Percentiles rank a stretch among this genome's conserved stretches.
Conservation (phyloP, 2,888 invertebrate genomes). For the Electrophaes corylata region DNA sequence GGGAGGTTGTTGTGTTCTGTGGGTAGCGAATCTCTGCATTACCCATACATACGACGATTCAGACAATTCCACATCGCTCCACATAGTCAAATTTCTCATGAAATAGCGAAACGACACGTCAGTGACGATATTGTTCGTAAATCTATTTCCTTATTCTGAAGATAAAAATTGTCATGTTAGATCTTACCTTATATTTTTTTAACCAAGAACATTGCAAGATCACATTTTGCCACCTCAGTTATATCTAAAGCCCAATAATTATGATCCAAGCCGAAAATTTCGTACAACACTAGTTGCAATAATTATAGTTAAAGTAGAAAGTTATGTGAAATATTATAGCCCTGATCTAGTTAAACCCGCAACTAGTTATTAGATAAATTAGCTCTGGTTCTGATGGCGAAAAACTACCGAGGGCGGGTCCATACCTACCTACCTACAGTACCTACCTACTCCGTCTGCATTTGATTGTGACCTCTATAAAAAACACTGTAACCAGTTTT, state of each 20-base stretch:
- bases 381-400: conserved; percentile 29
- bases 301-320: conserved; percentile 45
- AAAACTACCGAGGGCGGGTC: conserved; percentile 32
- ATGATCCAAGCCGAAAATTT: not conserved
- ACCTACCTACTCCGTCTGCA: not conserved
- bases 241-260: not conserved
- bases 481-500: conserved; percentile 1
- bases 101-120: too few relatives aligned
- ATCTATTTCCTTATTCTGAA: too few relatives aligned
- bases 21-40: too few relatives aligned
- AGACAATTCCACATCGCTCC: too few relatives aligned
- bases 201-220: too few relatives aligned
- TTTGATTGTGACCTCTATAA: conserved; percentile 6
- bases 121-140: too few relatives aligned
- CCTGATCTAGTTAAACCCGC: conserved; percentile 48
- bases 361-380: conserved; percentile 45
- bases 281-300: conserved; percentile 16
- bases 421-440: conserved; percentile 1
- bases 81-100: too few relatives aligned
- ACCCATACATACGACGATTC: too few relatives aligned
- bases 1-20: too few relatives aligned
- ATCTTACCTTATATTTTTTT: too few relatives aligned
- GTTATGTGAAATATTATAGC: conserved; percentile 46
- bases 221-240: not conserved
- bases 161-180: too few relatives aligned